These are phyloP conservation scores for Pollenia amentaria DNA, from an alignment of 2,888 invertebrate species.

Conservation along the genomic window DNA sequence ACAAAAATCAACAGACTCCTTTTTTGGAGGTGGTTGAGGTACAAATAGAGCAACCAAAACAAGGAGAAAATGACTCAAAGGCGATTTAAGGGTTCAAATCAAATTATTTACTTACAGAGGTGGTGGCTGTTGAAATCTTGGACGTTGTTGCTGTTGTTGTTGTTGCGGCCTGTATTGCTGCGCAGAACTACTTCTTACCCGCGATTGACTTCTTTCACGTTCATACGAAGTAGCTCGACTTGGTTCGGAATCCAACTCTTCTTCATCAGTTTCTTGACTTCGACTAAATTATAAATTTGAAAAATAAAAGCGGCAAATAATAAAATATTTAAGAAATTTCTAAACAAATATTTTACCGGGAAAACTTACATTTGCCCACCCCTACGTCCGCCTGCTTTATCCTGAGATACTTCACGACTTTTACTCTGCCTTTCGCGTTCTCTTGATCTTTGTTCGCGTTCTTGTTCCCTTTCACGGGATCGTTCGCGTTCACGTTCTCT, in stretches of 20 bases:
- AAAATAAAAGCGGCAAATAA: background rate
- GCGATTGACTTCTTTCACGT: constrained; percentile 79
- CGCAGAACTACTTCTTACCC: constrained; percentile 44
- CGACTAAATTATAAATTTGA: constrained; percentile 74
- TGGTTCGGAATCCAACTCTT: constrained; percentile 81
- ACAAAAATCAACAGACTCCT: too few species aligned
- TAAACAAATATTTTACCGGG: too few species aligned
- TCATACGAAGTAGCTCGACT: constrained; percentile 81
- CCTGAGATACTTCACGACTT: constrained; percentile 77
- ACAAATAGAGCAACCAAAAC: background rate
- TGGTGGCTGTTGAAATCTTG: constrained; percentile 58
- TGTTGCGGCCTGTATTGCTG: constrained; percentile 44
- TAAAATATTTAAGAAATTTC: too few species aligned
- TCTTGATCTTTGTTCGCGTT: constrained; percentile 60
- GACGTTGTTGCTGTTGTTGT: constrained; percentile 53
- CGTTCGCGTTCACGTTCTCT: constrained; percentile 66
- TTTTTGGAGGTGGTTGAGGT: too few species aligned
- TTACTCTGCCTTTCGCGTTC: constrained; percentile 76
- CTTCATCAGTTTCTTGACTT: constrained; percentile 77
- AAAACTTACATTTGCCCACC: constrained; percentile 79
- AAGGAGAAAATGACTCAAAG: background rate
- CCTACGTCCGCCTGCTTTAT: constrained; percentile 73
- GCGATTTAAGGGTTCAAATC: background rate
- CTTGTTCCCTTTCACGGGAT: constrained; percentile 73
- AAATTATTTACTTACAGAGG: constrained; percentile 66